phyloP scores from a whole-genome alignment of 92 coral and sea anemone genomes.

The Paragorgia papillata region DNA sequence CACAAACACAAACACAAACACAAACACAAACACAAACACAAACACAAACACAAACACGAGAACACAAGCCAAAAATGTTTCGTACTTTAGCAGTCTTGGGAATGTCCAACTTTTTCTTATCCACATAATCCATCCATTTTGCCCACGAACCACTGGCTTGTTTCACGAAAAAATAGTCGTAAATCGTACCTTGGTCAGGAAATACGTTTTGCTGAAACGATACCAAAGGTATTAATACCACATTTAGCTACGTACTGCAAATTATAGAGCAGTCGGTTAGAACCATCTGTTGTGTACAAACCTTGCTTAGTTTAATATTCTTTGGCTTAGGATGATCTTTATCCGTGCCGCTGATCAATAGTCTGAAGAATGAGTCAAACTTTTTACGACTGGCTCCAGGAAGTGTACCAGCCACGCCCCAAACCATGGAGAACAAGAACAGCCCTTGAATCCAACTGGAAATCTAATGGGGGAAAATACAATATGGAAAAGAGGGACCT shows the following conservation, averaged over 20 bases:
- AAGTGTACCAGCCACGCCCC: constrained; percentile 89
- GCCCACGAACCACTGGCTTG: constrained; percentile 97
- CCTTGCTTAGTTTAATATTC: constrained; percentile 92
- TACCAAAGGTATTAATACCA: too few relatives aligned
- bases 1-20: background rate
- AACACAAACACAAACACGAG: too few relatives aligned
- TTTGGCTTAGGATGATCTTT: constrained; percentile 97
- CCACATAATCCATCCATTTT: constrained; percentile 90
- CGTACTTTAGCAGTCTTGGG: constrained; percentile 11
- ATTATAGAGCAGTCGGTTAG: too few relatives aligned
- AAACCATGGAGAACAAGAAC: constrained; percentile 88
- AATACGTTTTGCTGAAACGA: constrained; percentile 91
- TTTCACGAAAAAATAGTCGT: constrained; percentile 95
- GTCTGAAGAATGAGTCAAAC: constrained; percentile 89
- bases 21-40: background rate
- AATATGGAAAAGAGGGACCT: too few relatives aligned
- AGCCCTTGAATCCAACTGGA: constrained; percentile 88
- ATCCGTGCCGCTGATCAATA: constrained; percentile 94
- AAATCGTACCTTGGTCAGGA: constrained; percentile 96
- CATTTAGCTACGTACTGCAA: too few relatives aligned
- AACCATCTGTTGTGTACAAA: too few relatives aligned
- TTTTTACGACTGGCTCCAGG: constrained; percentile 95
- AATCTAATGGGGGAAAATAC: constrained; percentile 59
- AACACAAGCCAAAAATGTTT: background rate
- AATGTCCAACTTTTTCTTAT: constrained; percentile 70